Evolutionary conservation across 2,797 vertebrate species (phyloP).

Genomic region (Lycodopsis pacificus): DNA sequence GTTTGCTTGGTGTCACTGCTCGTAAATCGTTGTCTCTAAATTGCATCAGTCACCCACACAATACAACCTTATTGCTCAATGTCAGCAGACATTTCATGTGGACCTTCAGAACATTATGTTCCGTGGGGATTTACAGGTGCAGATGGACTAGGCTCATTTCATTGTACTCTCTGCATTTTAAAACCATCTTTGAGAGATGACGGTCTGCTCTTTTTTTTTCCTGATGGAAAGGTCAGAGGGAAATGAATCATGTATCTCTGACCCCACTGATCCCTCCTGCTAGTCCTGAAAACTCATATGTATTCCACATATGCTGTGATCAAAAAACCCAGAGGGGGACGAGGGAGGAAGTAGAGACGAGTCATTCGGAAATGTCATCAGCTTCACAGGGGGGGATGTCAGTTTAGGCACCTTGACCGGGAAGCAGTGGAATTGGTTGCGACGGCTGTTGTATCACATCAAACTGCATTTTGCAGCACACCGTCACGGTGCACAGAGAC

Average conservation of each 20-base stretch:
- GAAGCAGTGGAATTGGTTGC: slow-evolving; percentile 56
- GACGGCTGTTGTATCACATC: slow-evolving; percentile 57
- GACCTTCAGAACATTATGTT: slow-evolving; percentile 38
- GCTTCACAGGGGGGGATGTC: slow-evolving; percentile 58
- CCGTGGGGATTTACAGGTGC: slow-evolving; percentile 36
- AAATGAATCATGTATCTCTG: slow-evolving; percentile 46
- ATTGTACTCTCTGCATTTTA: slow-evolving; percentile 17
- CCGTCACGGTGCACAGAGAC: slow-evolving; percentile 36
- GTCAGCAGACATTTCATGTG: slow-evolving; percentile 50
- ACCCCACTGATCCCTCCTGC: slow-evolving; percentile 23
- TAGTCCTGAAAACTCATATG: slow-evolving; percentile 58
- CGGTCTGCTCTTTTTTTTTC: slow-evolving; percentile 2
- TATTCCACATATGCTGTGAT: slow-evolving; percentile 59
- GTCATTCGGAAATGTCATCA: slow-evolving; percentile 72
- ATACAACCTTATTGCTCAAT: slow-evolving; percentile 60
- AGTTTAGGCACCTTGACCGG: slow-evolving; percentile 63
- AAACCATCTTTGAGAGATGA: slow-evolving; percentile 36
- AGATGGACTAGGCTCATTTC: slow-evolving; percentile 50
- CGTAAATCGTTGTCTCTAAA: slow-evolving; percentile 69
- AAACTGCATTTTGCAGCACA: slow-evolving; percentile 58
- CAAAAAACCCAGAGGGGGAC: slow-evolving; percentile 44
- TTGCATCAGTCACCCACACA: slow-evolving; percentile 65
- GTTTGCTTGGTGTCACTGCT: slow-evolving; percentile 64
- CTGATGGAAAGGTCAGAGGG: slow-evolving; percentile 52
- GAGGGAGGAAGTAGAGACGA: slow-evolving; percentile 45